These are phyloP conservation scores for Drosophila ambigua DNA, from an alignment of 1,140 invertebrate species.

Conservation along the genomic window DNA sequence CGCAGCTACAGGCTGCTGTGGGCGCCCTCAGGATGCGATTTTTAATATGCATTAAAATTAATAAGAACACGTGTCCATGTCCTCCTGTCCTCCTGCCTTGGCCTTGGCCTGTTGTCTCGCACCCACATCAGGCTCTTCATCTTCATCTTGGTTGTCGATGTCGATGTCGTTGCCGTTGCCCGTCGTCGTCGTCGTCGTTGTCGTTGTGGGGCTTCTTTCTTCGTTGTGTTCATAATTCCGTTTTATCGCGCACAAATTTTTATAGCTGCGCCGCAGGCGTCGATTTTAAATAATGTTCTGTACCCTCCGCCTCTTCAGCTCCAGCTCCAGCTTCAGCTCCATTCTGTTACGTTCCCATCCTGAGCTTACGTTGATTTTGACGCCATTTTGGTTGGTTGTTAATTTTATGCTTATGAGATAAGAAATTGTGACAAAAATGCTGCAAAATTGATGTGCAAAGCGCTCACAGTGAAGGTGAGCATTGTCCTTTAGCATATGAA, in stretches of 20 bases:
- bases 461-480: slow-evolving; percentile 43
- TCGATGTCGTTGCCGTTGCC: slow-evolving; percentile 3
- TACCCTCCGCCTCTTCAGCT: background rate
- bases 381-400: slow-evolving; percentile 75
- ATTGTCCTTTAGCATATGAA: slow-evolving; percentile 37
- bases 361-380: slow-evolving; percentile 65
- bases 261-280: slow-evolving; percentile 72
- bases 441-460: slow-evolving; percentile 65
- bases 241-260: slow-evolving; percentile 82
- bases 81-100: background rate
- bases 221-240: slow-evolving; percentile 68
- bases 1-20: background rate
- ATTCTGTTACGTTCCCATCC: slow-evolving; percentile 18
- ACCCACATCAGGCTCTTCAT: slow-evolving; percentile 29
- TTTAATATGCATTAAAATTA: slow-evolving; percentile 83
- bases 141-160: no score
- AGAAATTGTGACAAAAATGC: slow-evolving; percentile 76
- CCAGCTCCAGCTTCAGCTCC: no score
- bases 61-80: slow-evolving; percentile 77
- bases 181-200: slow-evolving; percentile 1
- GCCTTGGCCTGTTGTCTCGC: slow-evolving; percentile 15
- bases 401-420: slow-evolving; percentile 79
- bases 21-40: slow-evolving; percentile 55
- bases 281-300: slow-evolving; percentile 70
- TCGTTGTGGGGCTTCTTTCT: slow-evolving; percentile 13